Evolutionary conservation across 2,888 invertebrate genomes (phyloP).

Genomic region (Chrysodeixis includens): DNA sequence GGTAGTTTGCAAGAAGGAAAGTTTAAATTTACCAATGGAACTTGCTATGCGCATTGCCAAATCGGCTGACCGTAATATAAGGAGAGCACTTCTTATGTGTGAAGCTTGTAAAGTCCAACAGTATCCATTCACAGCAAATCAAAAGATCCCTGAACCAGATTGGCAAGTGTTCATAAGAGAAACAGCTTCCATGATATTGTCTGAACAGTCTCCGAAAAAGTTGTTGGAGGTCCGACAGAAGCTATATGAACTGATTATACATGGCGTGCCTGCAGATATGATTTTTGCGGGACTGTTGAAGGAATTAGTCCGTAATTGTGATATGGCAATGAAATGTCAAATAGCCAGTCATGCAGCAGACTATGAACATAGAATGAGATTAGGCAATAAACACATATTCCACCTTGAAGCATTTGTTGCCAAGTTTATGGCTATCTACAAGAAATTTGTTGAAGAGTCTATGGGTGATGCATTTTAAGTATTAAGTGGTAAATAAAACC

Average conservation of each 20-base stretch:
- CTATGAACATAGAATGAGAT: conserved; percentile 97
- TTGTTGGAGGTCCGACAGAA: conserved; percentile 95
- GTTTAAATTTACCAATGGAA: conserved; percentile 92
- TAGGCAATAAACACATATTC: conserved; percentile 98
- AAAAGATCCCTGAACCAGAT: conserved; percentile 96
- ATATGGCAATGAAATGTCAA: conserved; percentile 95
- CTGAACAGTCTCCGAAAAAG: conserved; percentile 96
- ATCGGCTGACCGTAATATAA: conserved; percentile 95
- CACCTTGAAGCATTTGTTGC: conserved; percentile 99
- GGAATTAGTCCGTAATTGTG: conserved; percentile 96
- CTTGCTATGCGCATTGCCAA: conserved; percentile 94
- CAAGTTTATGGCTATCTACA: conserved; percentile 98
- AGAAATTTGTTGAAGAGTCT: conserved; percentile 94
- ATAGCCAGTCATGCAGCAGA: conserved; percentile 95
- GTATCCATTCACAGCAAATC: conserved; percentile 94
- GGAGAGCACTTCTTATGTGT: conserved; percentile 97
- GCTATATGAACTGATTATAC: conserved; percentile 97
- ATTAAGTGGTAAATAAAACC: conserved; percentile 19
- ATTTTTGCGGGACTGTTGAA: conserved; percentile 96
- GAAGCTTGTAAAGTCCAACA: conserved; percentile 98
- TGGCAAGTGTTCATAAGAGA: conserved; percentile 97
- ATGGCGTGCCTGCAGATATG: conserved; percentile 97
- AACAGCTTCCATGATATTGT: conserved; percentile 95
- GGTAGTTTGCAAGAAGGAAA: conserved; percentile 94
- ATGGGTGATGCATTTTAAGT: conserved; percentile 88